Conservation (phyloP, 1,140 invertebrate species). For the Periplaneta americana region DNA sequence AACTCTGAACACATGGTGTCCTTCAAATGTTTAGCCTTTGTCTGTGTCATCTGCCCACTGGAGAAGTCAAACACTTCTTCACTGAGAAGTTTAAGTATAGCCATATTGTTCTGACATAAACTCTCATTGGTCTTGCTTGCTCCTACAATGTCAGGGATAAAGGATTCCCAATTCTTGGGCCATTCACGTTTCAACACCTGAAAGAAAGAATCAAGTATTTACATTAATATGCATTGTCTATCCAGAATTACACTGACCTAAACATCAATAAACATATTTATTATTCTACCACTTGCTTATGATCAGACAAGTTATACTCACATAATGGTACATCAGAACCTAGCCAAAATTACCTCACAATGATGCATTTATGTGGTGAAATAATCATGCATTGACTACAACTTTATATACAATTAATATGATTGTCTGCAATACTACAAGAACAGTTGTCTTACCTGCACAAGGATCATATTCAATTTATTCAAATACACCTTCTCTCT, state of each 20-base stretch:
- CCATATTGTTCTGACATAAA: conserved; percentile 99
- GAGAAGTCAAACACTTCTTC: conserved; percentile 99
- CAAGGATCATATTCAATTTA: conserved; percentile 98
- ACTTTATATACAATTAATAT: too few relatives aligned
- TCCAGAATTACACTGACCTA: too few relatives aligned
- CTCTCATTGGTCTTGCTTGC: conserved; percentile 98
- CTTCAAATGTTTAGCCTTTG: conserved; percentile 98
- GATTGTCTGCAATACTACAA: too few relatives aligned
- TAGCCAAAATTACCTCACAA: too few relatives aligned
- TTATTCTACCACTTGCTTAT: too few relatives aligned
- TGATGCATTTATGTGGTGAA: too few relatives aligned
- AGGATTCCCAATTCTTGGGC: conserved; percentile 99
- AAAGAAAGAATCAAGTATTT: conserved; percentile 22
- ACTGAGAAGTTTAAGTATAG: conserved; percentile 93
- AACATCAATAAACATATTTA: too few relatives aligned
- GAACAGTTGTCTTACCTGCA: conserved; percentile 55
- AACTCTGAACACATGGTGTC: conserved; percentile 99
- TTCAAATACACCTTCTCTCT: conserved; percentile 95
- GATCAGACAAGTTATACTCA: too few relatives aligned
- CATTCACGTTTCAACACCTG: conserved; percentile 98
- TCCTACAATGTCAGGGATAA: conserved; percentile 98
- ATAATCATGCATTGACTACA: too few relatives aligned
- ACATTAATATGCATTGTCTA: too few relatives aligned
- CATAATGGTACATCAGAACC: too few relatives aligned
- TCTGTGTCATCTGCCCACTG: conserved; percentile 95